Evolutionary conservation across 2,113 vertebrate species (phyloP).

Genomic region (Strix uralensis): DNA sequence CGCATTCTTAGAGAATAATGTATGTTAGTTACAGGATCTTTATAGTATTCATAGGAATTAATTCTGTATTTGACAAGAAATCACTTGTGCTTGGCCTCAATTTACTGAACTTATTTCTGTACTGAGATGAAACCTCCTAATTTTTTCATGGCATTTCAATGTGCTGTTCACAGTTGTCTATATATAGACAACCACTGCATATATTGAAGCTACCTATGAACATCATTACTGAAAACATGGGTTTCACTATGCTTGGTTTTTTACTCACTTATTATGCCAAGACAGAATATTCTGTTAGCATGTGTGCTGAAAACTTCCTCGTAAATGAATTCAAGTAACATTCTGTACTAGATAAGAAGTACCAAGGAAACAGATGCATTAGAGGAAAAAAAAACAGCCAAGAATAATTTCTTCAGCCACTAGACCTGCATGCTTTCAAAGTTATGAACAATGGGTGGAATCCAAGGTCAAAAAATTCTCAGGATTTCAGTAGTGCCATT

Average conservation of each 20-base stretch:
- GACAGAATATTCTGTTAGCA: neutral
- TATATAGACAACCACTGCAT: neutral
- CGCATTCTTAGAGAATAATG: neutral
- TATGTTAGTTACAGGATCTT: neutral
- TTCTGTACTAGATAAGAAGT: neutral
- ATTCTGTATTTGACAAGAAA: constrained; percentile 15
- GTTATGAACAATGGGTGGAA: neutral
- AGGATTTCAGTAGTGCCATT: neutral
- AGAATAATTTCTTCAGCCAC: neutral
- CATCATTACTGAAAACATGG: neutral
- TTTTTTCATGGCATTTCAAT: neutral
- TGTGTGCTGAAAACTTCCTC: neutral
- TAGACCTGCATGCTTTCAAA: neutral
- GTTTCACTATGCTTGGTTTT: neutral
- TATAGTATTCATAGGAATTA: neutral
- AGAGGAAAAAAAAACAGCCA: neutral
- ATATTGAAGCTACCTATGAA: neutral
- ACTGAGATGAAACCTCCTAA: neutral
- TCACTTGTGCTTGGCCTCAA: neutral
- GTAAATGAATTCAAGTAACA: neutral
- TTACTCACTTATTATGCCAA: neutral
- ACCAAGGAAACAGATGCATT: neutral
- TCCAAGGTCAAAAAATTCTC: neutral
- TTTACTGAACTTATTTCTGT: neutral
- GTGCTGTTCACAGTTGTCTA: neutral